Conservation (phyloP, 1,140 invertebrate species). For the Spodoptera litura region DNA sequence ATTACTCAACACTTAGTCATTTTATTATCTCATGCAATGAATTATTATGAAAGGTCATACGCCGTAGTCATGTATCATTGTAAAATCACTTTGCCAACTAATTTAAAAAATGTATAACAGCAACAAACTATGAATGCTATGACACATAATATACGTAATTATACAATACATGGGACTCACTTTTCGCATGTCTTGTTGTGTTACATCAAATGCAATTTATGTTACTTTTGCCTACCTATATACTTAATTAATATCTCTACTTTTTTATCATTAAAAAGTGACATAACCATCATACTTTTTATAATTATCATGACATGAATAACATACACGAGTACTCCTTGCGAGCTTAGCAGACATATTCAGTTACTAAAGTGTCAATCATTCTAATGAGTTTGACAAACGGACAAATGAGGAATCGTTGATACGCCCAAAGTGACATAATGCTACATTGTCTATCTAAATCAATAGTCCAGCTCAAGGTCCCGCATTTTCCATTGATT, state of each 20-base stretch:
- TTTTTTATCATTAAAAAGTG: neutral
- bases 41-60: neutral
- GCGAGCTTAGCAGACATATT: constrained; percentile 15
- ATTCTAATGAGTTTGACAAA: constrained; percentile 25
- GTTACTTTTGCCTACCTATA: too few species aligned
- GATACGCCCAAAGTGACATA: constrained; percentile 21
- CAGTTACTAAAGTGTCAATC: constrained; percentile 25
- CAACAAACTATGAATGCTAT: too few species aligned
- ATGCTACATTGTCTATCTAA: neutral
- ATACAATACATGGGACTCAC: too few species aligned
- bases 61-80: too few species aligned
- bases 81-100: too few species aligned
- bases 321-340: neutral
- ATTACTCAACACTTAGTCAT: neutral
- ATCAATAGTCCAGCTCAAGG: neutral
- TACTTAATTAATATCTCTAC: too few species aligned
- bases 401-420: neutral
- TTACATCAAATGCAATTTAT: too few species aligned
- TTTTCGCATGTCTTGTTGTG: too few species aligned
- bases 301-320: neutral
- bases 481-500: too few species aligned
- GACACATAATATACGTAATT: too few species aligned
- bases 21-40: neutral
- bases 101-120: too few species aligned
- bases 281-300: neutral